These are phyloP conservation scores for Eristalinus aeneus DNA, from an alignment of 2,888 invertebrate genomes.

Conservation along the genomic window DNA sequence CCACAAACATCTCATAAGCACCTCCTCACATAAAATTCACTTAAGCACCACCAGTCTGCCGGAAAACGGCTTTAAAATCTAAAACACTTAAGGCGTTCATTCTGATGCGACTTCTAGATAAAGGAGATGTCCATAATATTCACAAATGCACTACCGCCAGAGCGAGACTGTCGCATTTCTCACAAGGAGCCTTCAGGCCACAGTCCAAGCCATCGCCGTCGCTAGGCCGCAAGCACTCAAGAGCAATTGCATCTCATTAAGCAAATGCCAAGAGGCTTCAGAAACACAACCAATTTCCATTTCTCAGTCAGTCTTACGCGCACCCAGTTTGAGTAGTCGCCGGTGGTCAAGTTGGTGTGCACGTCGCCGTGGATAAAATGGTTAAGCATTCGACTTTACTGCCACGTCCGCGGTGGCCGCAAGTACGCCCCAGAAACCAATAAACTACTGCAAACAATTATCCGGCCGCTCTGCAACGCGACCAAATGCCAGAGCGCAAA, in stretches of 20 bases:
- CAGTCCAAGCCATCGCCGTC: neutral
- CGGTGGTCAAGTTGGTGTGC: neutral
- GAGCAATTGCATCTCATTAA: slow-evolving; percentile 28
- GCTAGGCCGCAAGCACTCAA: neutral
- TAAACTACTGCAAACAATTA: slow-evolving; percentile 60
- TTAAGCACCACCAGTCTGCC: neutral
- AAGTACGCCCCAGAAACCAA: slow-evolving; percentile 52
- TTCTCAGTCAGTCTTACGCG: neutral
- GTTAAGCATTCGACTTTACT: slow-evolving; percentile 62
- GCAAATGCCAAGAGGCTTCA: slow-evolving; percentile 16
- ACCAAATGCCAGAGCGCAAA: slow-evolving; percentile 31
- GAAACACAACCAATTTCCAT: slow-evolving; percentile 4
- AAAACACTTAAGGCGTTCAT: neutral
- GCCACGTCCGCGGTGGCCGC: slow-evolving; percentile 43
- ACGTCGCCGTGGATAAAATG: neutral
- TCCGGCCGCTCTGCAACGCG: slow-evolving; percentile 2
- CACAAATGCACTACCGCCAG: neutral
- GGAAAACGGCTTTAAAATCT: neutral
- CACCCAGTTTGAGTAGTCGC: neutral
- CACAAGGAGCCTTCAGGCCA: neutral
- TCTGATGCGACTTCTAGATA: neutral
- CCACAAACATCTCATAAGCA: neutral
- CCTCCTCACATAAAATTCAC: neutral
- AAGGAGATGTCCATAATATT: neutral
- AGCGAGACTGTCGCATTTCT: neutral